phyloP scores from a whole-genome alignment of 1,140 invertebrate species.

The Drosophila ogumai region DNA sequence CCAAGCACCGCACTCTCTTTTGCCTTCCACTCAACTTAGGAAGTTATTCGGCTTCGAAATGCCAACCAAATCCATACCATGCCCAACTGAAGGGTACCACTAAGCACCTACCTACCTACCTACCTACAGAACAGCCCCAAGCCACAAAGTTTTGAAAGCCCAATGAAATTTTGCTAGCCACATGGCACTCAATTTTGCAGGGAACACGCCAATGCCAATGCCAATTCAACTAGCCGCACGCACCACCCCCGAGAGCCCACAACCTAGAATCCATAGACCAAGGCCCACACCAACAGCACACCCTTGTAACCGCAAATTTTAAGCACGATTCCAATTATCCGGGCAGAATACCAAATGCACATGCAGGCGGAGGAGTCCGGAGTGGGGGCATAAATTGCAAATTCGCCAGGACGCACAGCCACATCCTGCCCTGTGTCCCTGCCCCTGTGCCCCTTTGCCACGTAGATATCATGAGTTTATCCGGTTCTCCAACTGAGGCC shows the following conservation, averaged over 20 bases:
- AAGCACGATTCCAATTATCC: constrained; percentile 83
- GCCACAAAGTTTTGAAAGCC: constrained; percentile 82
- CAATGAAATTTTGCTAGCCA: constrained; percentile 72
- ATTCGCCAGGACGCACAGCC: constrained; percentile 49
- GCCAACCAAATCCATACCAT: constrained; percentile 20
- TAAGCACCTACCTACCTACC: neutral
- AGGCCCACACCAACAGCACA: constrained; percentile 6
- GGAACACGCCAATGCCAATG: constrained; percentile 51
- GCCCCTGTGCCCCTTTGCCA: neutral
- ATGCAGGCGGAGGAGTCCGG: constrained; percentile 32
- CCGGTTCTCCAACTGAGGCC: neutral
- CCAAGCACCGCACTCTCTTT: neutral
- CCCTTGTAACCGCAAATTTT: constrained; percentile 74
- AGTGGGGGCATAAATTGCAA: constrained; percentile 35
- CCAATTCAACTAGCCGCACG: constrained; percentile 32
- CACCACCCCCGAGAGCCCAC: constrained; percentile 10
- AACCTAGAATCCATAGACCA: neutral
- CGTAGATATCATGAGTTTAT: constrained; percentile 15
- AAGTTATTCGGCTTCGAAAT: constrained; percentile 36
- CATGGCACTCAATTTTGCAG: constrained; percentile 77
- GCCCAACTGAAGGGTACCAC: constrained; percentile 23
- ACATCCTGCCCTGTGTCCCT: neutral
- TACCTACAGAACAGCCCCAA: constrained; percentile 11
- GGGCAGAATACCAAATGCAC: constrained; percentile 71
- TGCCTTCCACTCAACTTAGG: constrained; percentile 1